Evolutionary conservation across 2,113 vertebrate genomes (phyloP).

Genomic region (Typhlomys cinereus): DNA sequence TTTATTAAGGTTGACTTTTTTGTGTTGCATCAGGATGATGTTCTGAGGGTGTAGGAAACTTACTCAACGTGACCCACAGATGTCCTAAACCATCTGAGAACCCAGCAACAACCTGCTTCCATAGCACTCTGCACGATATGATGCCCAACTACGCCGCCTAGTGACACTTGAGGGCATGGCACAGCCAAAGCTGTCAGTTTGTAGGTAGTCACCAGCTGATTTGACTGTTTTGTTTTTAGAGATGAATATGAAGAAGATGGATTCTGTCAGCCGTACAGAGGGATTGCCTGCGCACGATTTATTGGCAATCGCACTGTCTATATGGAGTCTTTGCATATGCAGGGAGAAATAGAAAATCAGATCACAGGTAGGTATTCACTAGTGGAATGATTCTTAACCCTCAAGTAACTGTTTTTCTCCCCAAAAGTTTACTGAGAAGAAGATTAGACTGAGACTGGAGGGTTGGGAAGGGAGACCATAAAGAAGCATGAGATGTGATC

Average conservation of each 20-base stretch:
- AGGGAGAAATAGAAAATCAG: slow-evolving; percentile 98
- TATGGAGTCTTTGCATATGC: slow-evolving; percentile 99
- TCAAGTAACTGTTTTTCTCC: background rate
- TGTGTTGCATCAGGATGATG: slow-evolving; percentile 61
- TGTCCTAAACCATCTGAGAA: slow-evolving; percentile 46
- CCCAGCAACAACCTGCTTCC: background rate
- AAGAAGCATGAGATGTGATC: slow-evolving; percentile 37
- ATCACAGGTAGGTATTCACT: slow-evolving; percentile 93
- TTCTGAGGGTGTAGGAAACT: slow-evolving; percentile 52
- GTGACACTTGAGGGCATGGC: slow-evolving; percentile 51
- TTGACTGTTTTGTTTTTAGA: slow-evolving; percentile 83
- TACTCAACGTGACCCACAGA: slow-evolving; percentile 67
- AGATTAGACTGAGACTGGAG: background rate
- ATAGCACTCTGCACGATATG: background rate
- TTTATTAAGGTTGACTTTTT: slow-evolving; percentile 66
- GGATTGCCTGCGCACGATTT: slow-evolving; percentile 98
- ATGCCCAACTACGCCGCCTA: slow-evolving; percentile 79
- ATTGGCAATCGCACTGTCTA: slow-evolving; percentile 98
- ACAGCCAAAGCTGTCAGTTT: rapidly evolving
- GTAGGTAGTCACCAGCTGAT: background rate
- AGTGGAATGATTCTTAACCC: background rate
- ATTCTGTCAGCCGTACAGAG: slow-evolving; percentile 98
- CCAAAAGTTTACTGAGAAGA: background rate
- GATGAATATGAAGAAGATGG: slow-evolving; percentile 97
- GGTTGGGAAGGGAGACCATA: background rate